These are phyloP conservation scores for Acromyrmex charruanus DNA, from an alignment of 1,140 invertebrate genomes.

Conservation along the genomic window DNA sequence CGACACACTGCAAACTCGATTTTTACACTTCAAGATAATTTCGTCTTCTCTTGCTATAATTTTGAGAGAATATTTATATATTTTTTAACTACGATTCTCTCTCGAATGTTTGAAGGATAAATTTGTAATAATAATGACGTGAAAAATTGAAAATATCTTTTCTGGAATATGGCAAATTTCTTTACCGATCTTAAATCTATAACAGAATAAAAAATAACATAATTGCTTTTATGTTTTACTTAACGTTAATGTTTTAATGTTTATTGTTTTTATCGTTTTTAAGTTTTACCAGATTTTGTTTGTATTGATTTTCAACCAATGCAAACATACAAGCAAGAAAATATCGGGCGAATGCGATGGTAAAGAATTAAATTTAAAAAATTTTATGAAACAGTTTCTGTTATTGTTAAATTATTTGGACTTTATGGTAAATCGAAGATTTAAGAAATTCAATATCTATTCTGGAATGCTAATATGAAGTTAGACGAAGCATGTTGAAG, in stretches of 20 bases:
- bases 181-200: neutral
- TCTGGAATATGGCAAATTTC: neutral
- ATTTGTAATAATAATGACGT: neutral
- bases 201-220: neutral
- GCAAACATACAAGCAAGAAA: neutral
- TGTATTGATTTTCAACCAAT: neutral
- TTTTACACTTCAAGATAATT: conserved; percentile 30
- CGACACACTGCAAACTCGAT: conserved; percentile 22
- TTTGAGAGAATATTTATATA: conserved; percentile 16
- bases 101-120: neutral
- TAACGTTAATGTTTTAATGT: too few species aligned
- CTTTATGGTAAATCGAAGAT: neutral
- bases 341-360: neutral
- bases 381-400: neutral
- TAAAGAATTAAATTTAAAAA: neutral
- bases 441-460: neutral
- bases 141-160: neutral
- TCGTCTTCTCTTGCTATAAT: neutral
- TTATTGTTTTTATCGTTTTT: too few species aligned
- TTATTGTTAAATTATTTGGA: neutral
- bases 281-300: too few species aligned
- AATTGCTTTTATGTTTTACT: too few species aligned
- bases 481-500: neutral
- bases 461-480: neutral
- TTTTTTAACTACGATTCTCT: neutral